Conservation (phyloP, 2,113 vertebrate genomes). For the Jaculus jaculus region DNA sequence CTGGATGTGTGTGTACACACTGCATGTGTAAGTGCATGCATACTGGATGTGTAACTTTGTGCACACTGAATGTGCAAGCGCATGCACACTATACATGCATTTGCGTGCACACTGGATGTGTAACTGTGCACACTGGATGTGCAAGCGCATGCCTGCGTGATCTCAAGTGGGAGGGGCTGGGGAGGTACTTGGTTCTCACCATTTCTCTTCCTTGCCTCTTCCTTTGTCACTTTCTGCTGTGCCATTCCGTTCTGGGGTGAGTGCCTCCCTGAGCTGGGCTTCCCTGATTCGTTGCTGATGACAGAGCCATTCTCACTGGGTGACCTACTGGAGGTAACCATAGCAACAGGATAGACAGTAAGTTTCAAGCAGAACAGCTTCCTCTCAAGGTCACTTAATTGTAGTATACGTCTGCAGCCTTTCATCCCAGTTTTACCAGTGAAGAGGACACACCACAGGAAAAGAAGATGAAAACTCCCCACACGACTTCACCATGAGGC, state of each 20-base stretch:
- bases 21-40: no score
- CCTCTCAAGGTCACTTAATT: constrained; percentile 84
- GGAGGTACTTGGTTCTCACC: constrained; percentile 87
- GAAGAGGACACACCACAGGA: constrained; percentile 48
- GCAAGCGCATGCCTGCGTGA: background rate
- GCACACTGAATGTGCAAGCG: no score
- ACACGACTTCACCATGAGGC: background rate
- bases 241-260: constrained; percentile 91
- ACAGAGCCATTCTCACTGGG: constrained; percentile 96
- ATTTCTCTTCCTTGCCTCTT: constrained; percentile 91
- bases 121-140: background rate
- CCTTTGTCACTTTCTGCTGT: constrained; percentile 93
- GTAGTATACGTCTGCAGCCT: constrained; percentile 71
- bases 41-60: background rate
- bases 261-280: constrained; percentile 90
- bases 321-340: constrained; percentile 97
- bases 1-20: background rate
- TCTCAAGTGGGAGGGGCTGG: background rate
- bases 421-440: constrained; percentile 58
- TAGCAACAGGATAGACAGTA: constrained; percentile 94
- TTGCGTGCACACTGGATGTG: background rate
- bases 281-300: constrained; percentile 96
- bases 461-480: background rate
- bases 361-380: constrained; percentile 84
- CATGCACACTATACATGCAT: no score